Conservation (phyloP, 1,140 invertebrate genomes). For the Penaeus vannamei region DNA sequence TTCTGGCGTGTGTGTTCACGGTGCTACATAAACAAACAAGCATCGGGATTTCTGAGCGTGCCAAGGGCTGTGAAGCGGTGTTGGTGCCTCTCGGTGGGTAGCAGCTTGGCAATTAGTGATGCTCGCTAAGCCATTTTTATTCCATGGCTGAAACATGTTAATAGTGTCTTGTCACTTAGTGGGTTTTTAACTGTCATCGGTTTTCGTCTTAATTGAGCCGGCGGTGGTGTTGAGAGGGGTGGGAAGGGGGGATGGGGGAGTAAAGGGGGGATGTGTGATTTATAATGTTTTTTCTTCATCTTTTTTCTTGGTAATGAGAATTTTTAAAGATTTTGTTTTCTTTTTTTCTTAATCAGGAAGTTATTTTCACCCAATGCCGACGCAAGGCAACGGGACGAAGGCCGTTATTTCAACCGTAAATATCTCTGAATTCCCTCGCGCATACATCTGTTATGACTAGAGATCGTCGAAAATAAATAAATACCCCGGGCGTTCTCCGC, state of each 20-base stretch:
- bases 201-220: conserved; percentile 34
- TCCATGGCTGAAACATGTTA: conserved; percentile 33
- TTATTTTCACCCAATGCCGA: too few species aligned
- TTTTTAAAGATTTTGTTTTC: too few species aligned
- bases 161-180: conserved; percentile 32
- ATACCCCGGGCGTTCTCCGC: too few species aligned
- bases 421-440: too few species aligned
- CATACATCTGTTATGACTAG: not conserved
- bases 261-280: too few species aligned
- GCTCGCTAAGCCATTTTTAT: conserved; percentile 41
- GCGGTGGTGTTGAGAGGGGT: not conserved
- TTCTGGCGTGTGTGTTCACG: not conserved
- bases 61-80: not conserved
- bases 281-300: too few species aligned
- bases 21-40: not conserved
- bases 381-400: too few species aligned
- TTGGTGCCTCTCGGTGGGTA: not conserved
- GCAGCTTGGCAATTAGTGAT: conserved; percentile 32
- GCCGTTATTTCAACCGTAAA: too few species aligned
- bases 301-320: too few species aligned
- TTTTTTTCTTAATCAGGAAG: too few species aligned
- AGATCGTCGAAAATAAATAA: not conserved
- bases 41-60: not conserved
- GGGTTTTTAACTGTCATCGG: conserved; percentile 21
- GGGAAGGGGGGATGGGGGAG: too few species aligned